Evolutionary conservation across 53 echinoderm and acorn worm species (phyloP).

Genomic region (Mesocentrotus franciscanus): DNA sequence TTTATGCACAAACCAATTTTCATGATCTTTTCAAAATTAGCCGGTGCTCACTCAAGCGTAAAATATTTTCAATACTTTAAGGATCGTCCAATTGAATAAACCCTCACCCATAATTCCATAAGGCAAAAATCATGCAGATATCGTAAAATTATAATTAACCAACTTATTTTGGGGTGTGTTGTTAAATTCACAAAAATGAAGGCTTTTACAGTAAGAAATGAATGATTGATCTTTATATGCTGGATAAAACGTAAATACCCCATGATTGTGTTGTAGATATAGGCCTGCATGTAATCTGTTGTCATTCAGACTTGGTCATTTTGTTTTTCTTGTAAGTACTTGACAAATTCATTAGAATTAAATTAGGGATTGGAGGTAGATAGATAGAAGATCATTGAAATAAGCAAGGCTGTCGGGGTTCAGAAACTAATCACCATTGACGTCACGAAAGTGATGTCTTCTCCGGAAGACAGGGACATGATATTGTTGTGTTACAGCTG

Average conservation of each 20-base stretch:
- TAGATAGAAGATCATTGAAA: background rate
- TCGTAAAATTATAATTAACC: too few relatives aligned
- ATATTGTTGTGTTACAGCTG: background rate
- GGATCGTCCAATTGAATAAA: too few relatives aligned
- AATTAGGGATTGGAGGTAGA: background rate
- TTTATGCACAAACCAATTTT: too few relatives aligned
- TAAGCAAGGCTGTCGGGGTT: background rate
- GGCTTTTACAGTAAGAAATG: background rate
- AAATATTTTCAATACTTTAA: too few relatives aligned
- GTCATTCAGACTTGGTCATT: background rate
- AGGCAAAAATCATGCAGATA: too few relatives aligned
- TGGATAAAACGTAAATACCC: background rate
- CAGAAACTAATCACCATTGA: background rate
- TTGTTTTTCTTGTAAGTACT: background rate
- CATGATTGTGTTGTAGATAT: background rate
- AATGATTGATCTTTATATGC: background rate
- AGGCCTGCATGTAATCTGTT: background rate
- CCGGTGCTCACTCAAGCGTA: too few relatives aligned
- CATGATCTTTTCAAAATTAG: too few relatives aligned
- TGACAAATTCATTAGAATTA: background rate
- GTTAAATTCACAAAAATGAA: background rate
- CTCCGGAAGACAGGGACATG: background rate
- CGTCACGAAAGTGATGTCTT: constrained; percentile 1
- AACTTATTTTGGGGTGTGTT: too few relatives aligned
- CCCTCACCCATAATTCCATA: too few relatives aligned